Conservation (phyloP, 1,140 invertebrate genomes). For the Ostrea denselamellosa region DNA sequence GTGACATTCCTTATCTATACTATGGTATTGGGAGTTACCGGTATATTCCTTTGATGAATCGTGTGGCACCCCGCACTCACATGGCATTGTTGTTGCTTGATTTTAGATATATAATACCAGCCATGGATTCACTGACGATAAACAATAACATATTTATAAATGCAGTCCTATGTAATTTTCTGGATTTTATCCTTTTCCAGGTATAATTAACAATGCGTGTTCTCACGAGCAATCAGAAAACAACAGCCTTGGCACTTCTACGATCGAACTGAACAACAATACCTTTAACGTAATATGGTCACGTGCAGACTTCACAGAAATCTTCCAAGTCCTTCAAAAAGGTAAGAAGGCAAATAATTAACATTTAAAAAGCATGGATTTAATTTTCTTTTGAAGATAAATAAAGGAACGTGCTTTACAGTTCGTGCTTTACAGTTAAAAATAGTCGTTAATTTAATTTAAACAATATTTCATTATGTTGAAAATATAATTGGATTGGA, state of each 20-base stretch:
- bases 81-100: no score
- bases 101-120: no score
- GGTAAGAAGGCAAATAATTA: not conserved
- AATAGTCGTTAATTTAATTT: no score
- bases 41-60: no score
- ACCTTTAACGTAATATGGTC: not conserved
- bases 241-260: not conserved
- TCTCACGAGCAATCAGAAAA: not conserved
- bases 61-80: no score
- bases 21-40: no score
- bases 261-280: not conserved
- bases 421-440: not conserved
- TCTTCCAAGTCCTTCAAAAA: conserved; percentile 7
- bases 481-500: no score
- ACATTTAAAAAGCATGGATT: no score
- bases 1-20: no score
- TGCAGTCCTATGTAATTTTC: not conserved
- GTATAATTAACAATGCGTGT: not conserved
- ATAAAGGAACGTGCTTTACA: not conserved
- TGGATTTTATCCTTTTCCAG: not conserved
- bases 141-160: not conserved
- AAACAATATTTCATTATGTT: no score
- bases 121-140: not conserved
- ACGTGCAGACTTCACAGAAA: not conserved
- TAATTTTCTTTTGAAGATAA: not conserved